These are phyloP conservation scores for Agonopterix arenella DNA, from an alignment of 2,888 invertebrate species.

Conservation along the genomic window DNA sequence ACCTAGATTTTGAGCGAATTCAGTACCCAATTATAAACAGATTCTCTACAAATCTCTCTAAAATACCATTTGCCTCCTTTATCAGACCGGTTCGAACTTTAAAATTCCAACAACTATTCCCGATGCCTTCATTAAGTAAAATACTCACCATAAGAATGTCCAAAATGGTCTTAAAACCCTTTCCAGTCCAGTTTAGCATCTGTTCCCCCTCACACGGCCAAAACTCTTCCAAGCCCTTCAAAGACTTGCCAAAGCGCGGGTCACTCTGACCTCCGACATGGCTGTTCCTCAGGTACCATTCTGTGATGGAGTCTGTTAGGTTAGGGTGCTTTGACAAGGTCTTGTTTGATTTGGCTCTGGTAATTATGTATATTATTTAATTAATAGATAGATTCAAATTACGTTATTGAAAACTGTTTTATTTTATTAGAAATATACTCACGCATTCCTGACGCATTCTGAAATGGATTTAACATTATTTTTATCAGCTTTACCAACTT, in stretches of 20 bases:
- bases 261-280: conserved; percentile 79
- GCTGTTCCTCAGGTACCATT: conserved; percentile 80
- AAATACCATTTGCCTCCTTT: too few species aligned
- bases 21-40: too few species aligned
- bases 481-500: conserved; percentile 42
- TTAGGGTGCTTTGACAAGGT: conserved; percentile 42
- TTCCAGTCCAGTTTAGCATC: conserved; percentile 84
- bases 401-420: too few species aligned
- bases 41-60: too few species aligned
- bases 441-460: conserved; percentile 38
- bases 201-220: conserved; percentile 83
- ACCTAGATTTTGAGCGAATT: too few species aligned
- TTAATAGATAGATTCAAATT: too few species aligned
- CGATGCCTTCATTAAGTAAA: neutral
- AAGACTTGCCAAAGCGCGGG: conserved; percentile 72
- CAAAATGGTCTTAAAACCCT: conserved; percentile 82
- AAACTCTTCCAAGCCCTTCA: conserved; percentile 78
- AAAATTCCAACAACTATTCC: too few species aligned
- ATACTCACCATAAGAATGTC: conserved; percentile 80
- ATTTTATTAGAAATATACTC: conserved; percentile 21
- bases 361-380: conserved; percentile 12
- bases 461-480: conserved; percentile 40
- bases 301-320: conserved; percentile 68
- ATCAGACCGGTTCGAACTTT: too few species aligned
- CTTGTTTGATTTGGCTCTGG: conserved; percentile 36